These are phyloP conservation scores for Sardinella longiceps DNA, from an alignment of 2,797 vertebrate genomes.

Conservation along the genomic window DNA sequence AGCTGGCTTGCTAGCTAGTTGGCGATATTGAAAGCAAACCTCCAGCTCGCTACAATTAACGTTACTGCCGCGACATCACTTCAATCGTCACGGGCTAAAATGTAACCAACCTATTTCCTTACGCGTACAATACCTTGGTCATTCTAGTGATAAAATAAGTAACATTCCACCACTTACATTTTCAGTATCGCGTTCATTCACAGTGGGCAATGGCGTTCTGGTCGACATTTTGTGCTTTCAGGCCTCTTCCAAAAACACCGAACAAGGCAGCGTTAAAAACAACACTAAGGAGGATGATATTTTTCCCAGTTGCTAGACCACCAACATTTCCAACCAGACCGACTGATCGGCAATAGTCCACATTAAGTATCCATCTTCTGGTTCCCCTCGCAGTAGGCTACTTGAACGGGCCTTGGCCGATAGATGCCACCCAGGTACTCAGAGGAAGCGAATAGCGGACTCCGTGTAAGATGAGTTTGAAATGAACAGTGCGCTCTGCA, in stretches of 20 bases:
- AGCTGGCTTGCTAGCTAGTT: slow-evolving; percentile 13
- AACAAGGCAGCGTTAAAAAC: slow-evolving; percentile 39
- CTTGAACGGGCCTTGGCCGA: slow-evolving; percentile 25
- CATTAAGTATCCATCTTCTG: slow-evolving; percentile 40
- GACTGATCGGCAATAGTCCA: slow-evolving; percentile 34
- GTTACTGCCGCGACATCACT: not conserved
- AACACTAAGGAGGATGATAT: slow-evolving; percentile 41
- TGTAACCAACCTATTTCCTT: slow-evolving; percentile 2
- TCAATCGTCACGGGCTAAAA: not conserved
- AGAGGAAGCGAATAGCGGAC: slow-evolving; percentile 15
- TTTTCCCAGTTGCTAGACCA: slow-evolving; percentile 43
- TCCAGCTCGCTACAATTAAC: slow-evolving; percentile 5
- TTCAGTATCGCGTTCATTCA: slow-evolving; percentile 86
- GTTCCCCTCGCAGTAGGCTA: slow-evolving; percentile 45
- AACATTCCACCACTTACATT: slow-evolving; percentile 74
- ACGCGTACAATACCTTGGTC: not conserved
- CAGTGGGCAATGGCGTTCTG: slow-evolving; percentile 86
- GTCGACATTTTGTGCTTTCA: slow-evolving; percentile 74
- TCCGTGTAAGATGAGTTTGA: slow-evolving; percentile 18
- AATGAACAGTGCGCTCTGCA: slow-evolving; percentile 30
- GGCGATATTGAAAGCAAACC: slow-evolving; percentile 25
- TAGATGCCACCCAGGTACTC: slow-evolving; percentile 39
- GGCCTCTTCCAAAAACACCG: slow-evolving; percentile 55
- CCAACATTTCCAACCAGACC: slow-evolving; percentile 47
- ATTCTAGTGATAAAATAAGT: not conserved